A percentile compares a stretch with the other conserved stretches of the same genome.
Conservation (phyloP, 2,113 vertebrate species). For the Mus spicilegus region DNA sequence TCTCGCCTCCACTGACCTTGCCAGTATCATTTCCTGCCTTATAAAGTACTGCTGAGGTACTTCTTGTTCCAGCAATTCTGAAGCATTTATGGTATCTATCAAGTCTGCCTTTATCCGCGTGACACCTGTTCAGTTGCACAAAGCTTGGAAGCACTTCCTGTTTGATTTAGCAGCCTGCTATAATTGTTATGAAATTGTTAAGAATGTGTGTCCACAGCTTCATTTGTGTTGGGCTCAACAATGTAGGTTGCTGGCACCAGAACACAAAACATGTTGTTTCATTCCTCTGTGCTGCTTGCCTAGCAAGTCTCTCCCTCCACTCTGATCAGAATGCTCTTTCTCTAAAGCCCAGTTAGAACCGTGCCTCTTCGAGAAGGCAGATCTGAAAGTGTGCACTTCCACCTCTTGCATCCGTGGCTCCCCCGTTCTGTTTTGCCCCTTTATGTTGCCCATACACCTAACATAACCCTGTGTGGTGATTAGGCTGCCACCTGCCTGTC, state of each 20-base stretch:
- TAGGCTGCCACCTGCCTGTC: neutral
- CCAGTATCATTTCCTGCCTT: constrained; percentile 66
- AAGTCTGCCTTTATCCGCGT: neutral
- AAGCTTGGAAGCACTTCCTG: neutral
- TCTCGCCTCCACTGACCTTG: constrained; percentile 55
- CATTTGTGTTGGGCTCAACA: neutral
- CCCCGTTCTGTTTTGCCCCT: neutral
- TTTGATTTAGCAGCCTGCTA: constrained; percentile 25
- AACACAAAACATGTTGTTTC: neutral
- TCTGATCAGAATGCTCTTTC: neutral
- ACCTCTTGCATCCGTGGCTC: neutral
- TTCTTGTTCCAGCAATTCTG: constrained; percentile 51
- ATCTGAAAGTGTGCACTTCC: neutral
- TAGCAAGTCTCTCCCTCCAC: neutral
- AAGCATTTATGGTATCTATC: constrained; percentile 46
- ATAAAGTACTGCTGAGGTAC: constrained; percentile 60
- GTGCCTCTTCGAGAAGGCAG: neutral
- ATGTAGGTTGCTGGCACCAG: neutral
- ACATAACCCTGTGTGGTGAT: neutral
- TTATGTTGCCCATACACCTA: neutral
- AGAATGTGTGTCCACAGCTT: constrained; percentile 4
- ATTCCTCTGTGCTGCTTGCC: neutral
- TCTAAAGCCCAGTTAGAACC: constrained; percentile 1
- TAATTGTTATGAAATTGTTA: constrained; percentile 10
- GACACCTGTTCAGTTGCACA: neutral